Evolutionary conservation across 2,113 vertebrate species (phyloP), one percentile per base, ranked within the genome.

Genomic region (Anhinga rufa): DNA sequence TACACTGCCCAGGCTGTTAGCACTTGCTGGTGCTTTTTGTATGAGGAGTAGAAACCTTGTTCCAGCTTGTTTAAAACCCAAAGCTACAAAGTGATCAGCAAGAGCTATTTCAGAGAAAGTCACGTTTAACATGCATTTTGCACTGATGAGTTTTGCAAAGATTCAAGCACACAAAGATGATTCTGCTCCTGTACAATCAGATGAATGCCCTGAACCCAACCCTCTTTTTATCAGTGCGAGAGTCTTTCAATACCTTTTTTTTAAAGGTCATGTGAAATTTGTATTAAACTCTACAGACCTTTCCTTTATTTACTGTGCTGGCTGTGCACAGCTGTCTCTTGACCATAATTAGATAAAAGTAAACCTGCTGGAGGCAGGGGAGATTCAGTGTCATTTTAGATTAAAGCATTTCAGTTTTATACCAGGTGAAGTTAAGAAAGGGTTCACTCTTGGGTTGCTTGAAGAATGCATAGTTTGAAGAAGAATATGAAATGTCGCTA

Each of bases 51-150:
- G 92, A 78, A 86, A 24, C 34, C 48, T 62, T 69, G 31, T 80
- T 88, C 14, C 29, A 71, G 18, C 28, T 61, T 60, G 20, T 74
- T 77, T 80, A 78, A 80, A 92, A 26, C 25, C 20, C 51, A 25
- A 32, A 74, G 46, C 60, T 70, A 40, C 4, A 7, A 49, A 84
- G 57, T 12, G 46, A 44, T 82, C 16, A 29, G 60, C 61, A 68
- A 51, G 52, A 84, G 28, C 51, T 52, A 15, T 68, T 88, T 48
- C 20, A 22, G 72, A 60, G 48, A 49, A 75, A 68, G 46, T 21
- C 1, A 0, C 3, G 26, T 66, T 86, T 88, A 26, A 24, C 19
- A 3, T 12, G 14, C 3, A 0, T 86, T 42, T 86, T 42, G 10
- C 44, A 17, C 65, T 17, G 57, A 36, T 40, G 5, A 18, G 40